phyloP scores from a whole-genome alignment of 2,888 invertebrate genomes.

The Cyclophora punctaria region DNA sequence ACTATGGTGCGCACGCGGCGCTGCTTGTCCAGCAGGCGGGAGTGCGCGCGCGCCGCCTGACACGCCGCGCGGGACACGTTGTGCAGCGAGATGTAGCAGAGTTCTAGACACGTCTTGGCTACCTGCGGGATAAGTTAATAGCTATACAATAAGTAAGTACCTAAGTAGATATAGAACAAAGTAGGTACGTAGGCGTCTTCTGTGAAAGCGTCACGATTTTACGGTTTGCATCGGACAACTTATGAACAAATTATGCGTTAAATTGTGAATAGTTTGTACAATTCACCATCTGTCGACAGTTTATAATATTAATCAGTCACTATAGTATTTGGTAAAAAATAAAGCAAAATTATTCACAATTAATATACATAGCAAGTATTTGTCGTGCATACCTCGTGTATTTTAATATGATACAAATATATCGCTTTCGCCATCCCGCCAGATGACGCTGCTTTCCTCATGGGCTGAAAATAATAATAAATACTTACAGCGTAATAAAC shows the following conservation, averaged over 20 bases:
- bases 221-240: too few species aligned
- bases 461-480: constrained; percentile 73
- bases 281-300: too few species aligned
- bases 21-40: constrained; percentile 89
- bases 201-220: too few species aligned
- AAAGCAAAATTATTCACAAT: too few species aligned
- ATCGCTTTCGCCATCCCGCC: constrained; percentile 85
- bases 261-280: too few species aligned
- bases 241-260: too few species aligned
- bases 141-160: neutral
- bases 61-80: constrained; percentile 29
- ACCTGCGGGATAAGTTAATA: constrained; percentile 26
- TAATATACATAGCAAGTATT: neutral
- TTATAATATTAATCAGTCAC: too few species aligned
- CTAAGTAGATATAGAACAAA: neutral
- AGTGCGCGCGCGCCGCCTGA: constrained; percentile 63
- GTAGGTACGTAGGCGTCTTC: too few species aligned
- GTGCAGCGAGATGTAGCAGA: constrained; percentile 51
- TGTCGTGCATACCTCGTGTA: constrained; percentile 27
- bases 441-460: constrained; percentile 79
- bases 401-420: constrained; percentile 56
- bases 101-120: constrained; percentile 37
- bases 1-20: constrained; percentile 88
- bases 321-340: too few species aligned
- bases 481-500: too few species aligned